Evolutionary conservation across 2,113 vertebrate genomes (phyloP).

Genomic region (Cheirogaleus medius): DNA sequence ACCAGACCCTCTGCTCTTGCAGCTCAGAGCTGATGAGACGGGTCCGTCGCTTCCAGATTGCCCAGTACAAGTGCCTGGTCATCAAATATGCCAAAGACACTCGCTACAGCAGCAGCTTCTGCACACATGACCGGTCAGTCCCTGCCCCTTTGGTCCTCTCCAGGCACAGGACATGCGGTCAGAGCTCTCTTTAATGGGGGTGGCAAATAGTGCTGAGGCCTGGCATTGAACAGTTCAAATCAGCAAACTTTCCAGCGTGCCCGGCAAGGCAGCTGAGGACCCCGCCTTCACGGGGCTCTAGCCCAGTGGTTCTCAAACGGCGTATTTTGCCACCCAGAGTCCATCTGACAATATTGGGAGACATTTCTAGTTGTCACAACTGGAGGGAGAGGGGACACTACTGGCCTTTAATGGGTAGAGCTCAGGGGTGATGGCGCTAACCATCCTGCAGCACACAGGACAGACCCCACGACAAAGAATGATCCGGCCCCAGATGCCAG

Average conservation of each 20-base stretch:
- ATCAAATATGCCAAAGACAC: conserved; percentile 96
- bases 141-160: background rate
- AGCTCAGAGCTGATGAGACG: conserved; percentile 97
- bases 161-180: background rate
- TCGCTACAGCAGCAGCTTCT: conserved; percentile 89
- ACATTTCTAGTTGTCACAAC: background rate
- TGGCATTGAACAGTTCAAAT: rapidly evolving
- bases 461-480: rapidly evolving
- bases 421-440: too few species aligned
- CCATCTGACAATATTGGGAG: background rate
- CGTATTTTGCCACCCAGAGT: background rate
- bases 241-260: background rate
- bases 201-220: background rate
- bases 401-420: background rate
- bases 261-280: background rate
- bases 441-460: background rate
- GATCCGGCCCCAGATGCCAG: background rate
- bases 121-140: conserved; percentile 94
- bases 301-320: background rate
- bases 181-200: background rate
- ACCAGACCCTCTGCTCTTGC: background rate
- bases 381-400: background rate
- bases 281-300: background rate
- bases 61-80: conserved; percentile 94
- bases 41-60: conserved; percentile 94